Evolutionary conservation across 2,888 invertebrate species (phyloP).

Genomic region (Aethes cnicana): DNA sequence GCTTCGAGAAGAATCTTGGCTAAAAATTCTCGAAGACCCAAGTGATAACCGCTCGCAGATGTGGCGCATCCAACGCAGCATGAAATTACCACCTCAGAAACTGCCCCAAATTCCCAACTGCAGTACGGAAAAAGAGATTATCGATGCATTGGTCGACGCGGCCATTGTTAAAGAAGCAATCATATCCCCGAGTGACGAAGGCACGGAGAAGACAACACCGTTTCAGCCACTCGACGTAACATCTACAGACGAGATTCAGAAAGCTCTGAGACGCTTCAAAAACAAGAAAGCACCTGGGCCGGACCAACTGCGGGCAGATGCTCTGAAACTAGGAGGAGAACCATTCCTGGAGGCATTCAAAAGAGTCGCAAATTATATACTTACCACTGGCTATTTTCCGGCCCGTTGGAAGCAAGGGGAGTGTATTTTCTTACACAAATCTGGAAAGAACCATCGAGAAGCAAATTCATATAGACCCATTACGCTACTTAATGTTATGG

Average conservation of each 20-base stretch:
- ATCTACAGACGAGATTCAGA: too few relatives aligned
- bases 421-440: conserved; percentile 4
- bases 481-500: conserved; percentile 3
- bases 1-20: conserved; percentile 3
- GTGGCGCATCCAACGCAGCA: conserved; percentile 2
- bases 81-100: conserved; percentile 2
- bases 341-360: background rate
- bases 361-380: background rate
- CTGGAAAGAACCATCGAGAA: background rate
- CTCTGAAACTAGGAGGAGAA: conserved; percentile 3
- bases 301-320: conserved; percentile 4
- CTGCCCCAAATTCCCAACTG: background rate
- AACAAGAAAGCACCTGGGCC: conserved; percentile 12
- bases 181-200: background rate
- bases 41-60: background rate
- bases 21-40: background rate
- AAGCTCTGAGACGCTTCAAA: conserved; percentile 1
- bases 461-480: conserved; percentile 5
- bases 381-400: conserved; percentile 1
- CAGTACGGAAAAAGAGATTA: background rate
- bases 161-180: conserved; percentile 1
- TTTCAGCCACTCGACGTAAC: too few relatives aligned
- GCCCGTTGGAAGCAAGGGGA: conserved; percentile 7
- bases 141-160: background rate
- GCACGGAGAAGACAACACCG: too few relatives aligned